Evolutionary conservation across 2,888 invertebrate species (phyloP).

Genomic region (Kuschelorhynchus macadamiae): DNA sequence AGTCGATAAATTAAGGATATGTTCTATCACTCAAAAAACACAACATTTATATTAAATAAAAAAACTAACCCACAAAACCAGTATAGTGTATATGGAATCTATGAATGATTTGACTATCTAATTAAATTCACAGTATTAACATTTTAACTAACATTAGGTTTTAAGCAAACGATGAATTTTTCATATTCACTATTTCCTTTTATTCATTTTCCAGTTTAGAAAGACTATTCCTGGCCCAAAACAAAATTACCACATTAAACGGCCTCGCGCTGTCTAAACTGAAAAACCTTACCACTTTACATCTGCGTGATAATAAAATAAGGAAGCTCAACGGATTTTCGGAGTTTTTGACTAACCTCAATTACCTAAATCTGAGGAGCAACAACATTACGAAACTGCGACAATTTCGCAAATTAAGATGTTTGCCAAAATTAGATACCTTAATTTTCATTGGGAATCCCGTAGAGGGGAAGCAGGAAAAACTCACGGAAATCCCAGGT

Average conservation of each 20-base stretch:
- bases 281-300: slow-evolving; percentile 76
- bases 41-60: no score
- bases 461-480: slow-evolving; percentile 56
- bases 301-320: slow-evolving; percentile 79
- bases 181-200: no score
- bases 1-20: no score
- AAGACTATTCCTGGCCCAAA: slow-evolving; percentile 76
- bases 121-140: no score
- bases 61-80: no score
- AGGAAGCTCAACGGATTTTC: slow-evolving; percentile 72
- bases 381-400: slow-evolving; percentile 71
- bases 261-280: slow-evolving; percentile 73
- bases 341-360: slow-evolving; percentile 67
- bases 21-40: no score
- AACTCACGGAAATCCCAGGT: slow-evolving; percentile 25
- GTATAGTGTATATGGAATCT: no score
- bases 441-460: slow-evolving; percentile 73
- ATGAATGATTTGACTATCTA: no score
- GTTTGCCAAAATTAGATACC: slow-evolving; percentile 70
- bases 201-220: slow-evolving; percentile 68
- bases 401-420: slow-evolving; percentile 72
- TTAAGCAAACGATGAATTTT: not conserved
- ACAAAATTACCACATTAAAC: slow-evolving; percentile 57
- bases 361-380: slow-evolving; percentile 73
- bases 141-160: no score